phyloP scores from a whole-genome alignment of 2,797 vertebrate genomes.

The Eurystomus glaucurus region DNA sequence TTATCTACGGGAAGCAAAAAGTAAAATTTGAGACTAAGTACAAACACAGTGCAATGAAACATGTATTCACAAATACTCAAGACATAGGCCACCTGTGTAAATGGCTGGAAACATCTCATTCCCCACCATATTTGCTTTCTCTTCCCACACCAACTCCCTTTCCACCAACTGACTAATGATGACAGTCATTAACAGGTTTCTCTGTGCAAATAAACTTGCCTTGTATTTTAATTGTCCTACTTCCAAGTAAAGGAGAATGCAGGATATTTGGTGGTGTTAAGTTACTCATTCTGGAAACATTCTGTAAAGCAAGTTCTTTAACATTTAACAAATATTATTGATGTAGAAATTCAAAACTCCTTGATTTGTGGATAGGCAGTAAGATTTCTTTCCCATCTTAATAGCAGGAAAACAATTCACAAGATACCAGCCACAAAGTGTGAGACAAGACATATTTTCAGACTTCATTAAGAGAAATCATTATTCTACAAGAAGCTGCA shows the following conservation, averaged over 20 bases:
- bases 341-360: neutral
- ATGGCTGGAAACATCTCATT: slow-evolving; percentile 2
- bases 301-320: neutral
- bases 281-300: neutral
- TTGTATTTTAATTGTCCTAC: neutral
- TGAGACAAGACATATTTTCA: neutral
- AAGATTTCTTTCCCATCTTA: neutral
- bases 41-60: neutral
- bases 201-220: neutral
- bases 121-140: neutral
- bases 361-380: accelerated
- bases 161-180: neutral
- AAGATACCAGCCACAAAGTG: neutral
- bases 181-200: slow-evolving; percentile 18
- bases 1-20: neutral
- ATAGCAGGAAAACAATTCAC: neutral
- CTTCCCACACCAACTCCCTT: neutral
- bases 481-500: neutral
- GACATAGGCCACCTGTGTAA: neutral
- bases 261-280: neutral
- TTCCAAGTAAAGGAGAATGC: neutral
- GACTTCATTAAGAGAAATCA: neutral
- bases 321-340: neutral
- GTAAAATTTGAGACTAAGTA: neutral
- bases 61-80: neutral